phyloP scores from a whole-genome alignment of 1,140 invertebrate genomes.

The Trachelipus rathkii region DNA sequence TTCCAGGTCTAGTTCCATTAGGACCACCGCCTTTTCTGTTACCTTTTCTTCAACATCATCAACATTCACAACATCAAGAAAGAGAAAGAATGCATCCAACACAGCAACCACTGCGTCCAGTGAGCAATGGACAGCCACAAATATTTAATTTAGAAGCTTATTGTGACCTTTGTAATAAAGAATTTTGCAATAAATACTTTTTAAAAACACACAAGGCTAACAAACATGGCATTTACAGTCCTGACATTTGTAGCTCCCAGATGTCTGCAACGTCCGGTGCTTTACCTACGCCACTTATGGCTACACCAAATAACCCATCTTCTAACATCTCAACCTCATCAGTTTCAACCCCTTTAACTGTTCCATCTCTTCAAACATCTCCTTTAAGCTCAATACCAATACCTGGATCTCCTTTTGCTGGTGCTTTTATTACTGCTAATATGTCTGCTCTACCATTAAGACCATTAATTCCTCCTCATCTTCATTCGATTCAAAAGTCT shows the following conservation, averaged over 20 bases:
- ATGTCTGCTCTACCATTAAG: slow-evolving; percentile 36
- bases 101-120: slow-evolving; percentile 26
- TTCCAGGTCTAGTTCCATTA: slow-evolving; percentile 42
- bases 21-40: slow-evolving; percentile 47
- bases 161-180: slow-evolving; percentile 93
- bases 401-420: slow-evolving; percentile 42
- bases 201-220: slow-evolving; percentile 95
- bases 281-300: neutral
- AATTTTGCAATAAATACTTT: slow-evolving; percentile 99
- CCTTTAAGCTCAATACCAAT: slow-evolving; percentile 36
- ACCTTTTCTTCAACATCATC: slow-evolving; percentile 51
- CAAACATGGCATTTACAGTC: slow-evolving; percentile 73
- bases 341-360: slow-evolving; percentile 27
- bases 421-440: slow-evolving; percentile 44
- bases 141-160: slow-evolving; percentile 95
- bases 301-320: slow-evolving; percentile 1
- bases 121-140: slow-evolving; percentile 43
- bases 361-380: slow-evolving; percentile 25
- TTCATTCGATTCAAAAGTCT: slow-evolving; percentile 16
- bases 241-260: slow-evolving; percentile 35
- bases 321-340: slow-evolving; percentile 32
- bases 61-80: slow-evolving; percentile 46
- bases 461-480: slow-evolving; percentile 32
- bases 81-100: slow-evolving; percentile 30
- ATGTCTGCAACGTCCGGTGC: slow-evolving; percentile 23